A percentile compares a stretch with the other conserved stretches of the same genome.
phyloP scores from a whole-genome alignment of 2,113 vertebrate genomes.

The Salvelinus alpinus region DNA sequence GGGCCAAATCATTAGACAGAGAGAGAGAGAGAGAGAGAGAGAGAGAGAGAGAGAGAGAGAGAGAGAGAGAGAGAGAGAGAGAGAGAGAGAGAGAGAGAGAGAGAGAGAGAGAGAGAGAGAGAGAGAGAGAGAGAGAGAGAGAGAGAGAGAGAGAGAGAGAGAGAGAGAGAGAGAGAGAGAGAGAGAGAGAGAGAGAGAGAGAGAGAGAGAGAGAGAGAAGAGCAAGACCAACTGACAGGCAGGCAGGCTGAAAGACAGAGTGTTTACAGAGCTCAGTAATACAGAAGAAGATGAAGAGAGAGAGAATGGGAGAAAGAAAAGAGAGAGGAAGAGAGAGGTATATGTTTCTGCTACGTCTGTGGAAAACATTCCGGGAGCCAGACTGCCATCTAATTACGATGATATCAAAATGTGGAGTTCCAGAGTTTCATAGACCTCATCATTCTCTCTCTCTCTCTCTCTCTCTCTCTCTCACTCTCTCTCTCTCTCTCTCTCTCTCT shows the following conservation, averaged over 20 bases:
- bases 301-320: background rate
- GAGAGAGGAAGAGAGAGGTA: background rate
- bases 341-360: background rate
- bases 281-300: too few species aligned
- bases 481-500: background rate
- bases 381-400: too few species aligned
- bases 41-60: background rate
- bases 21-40: background rate
- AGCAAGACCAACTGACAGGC: too few species aligned
- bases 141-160: background rate
- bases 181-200: background rate
- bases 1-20: background rate
- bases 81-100: background rate
- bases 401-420: background rate
- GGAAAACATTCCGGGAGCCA: background rate
- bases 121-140: background rate
- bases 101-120: background rate
- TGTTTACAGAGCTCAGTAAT: too few species aligned
- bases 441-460: background rate
- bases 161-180: background rate
- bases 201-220: background rate
- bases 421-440: background rate
- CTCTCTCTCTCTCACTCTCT: background rate
- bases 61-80: background rate
- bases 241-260: background rate